Conservation (phyloP, 2,888 invertebrate genomes). For the Spilosoma lubricipeda region DNA sequence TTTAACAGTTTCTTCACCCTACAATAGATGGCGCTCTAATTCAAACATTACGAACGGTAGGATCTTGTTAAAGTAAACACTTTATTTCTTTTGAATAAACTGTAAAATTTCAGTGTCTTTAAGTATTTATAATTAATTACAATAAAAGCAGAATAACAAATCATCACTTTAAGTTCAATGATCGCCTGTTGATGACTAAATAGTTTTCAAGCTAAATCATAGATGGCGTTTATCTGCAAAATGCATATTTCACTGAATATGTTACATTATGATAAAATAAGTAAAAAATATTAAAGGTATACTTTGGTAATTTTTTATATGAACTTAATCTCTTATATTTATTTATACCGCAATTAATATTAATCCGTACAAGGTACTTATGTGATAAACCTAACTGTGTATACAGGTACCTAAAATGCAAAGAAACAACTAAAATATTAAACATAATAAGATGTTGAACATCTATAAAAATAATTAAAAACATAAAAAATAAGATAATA, state of each 20-base stretch:
- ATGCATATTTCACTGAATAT: slow-evolving; percentile 1
- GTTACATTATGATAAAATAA: not conserved
- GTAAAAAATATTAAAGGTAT: not conserved
- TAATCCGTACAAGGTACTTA: slow-evolving; percentile 1
- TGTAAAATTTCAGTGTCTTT: not conserved
- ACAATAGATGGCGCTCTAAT: slow-evolving; percentile 70
- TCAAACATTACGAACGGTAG: not conserved
- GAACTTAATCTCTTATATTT: not conserved
- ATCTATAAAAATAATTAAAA: not conserved
- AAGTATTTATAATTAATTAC: not conserved
- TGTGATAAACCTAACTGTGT: not conserved
- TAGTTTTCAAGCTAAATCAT: slow-evolving; percentile 52
- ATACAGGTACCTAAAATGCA: not conserved
- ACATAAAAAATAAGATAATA: not conserved
- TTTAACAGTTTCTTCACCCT: slow-evolving; percentile 62
- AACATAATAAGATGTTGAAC: not conserved
- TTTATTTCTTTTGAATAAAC: not conserved
- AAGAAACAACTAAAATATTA: not conserved
- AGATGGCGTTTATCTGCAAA: slow-evolving; percentile 63
- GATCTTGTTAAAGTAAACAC: not conserved
- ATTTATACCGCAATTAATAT: slow-evolving; percentile 1
- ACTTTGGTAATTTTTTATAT: not conserved
- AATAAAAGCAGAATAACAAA: not conserved
- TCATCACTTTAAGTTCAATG: slow-evolving; percentile 7
- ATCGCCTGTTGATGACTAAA: slow-evolving; percentile 41